Base-by-base conservation (phyloP, 2,888 invertebrate genomes). In the Poecilus cupreus region DNA sequence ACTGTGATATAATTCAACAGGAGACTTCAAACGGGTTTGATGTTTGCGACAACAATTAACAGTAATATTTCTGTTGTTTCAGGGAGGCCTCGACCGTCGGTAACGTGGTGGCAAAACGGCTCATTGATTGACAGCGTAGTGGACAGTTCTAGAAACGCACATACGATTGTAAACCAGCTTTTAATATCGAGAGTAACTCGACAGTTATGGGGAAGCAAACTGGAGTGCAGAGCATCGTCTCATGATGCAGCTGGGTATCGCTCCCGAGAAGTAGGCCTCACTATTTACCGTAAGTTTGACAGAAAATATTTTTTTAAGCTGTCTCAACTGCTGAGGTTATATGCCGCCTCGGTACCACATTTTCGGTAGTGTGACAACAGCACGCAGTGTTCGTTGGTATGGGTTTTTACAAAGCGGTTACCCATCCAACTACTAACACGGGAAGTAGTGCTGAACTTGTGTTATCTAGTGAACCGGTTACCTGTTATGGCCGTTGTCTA, bases 41-140 rank as follows among this genome's bases (percentile, higher is more conserved):
- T 22, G 54, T 54, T 54, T 20, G 13, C n/a, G n/a, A n/a, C n/a
- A n/a, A n/a, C n/a, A n/a, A n/a, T 13, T n/a, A 51, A 16, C 11
- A 51, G 11, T 51, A 10, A 51, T 51, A 57, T 57, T n/a, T n/a
- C 6, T 54, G 82, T 82, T 83, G 32, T 85, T 88, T 4, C 87
- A 97, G 96, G 97, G 81, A 94, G 93, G 83, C 97, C 97, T 0
- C 91, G 92, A 51, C 97, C 97, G 24, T 92, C 93, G 83, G 93
- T 97, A 10, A 94, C 94, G 13, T 97, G 97, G 97, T 96, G 95
- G 94, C 92, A 93, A 83, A 95, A 94, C 82, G 93, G 93, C 24
- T 92, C 93, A 82, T 91, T 96, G 83, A 89, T 97, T 81, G 95
- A 96, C 84, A 92, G 93, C 83, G 92, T 92, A 51, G 94, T 94